Percentiles rank a stretch among this genome's conserved stretches.
Conservation (phyloP, 2,113 vertebrate genomes). For the Rhodinocichla rosea region DNA sequence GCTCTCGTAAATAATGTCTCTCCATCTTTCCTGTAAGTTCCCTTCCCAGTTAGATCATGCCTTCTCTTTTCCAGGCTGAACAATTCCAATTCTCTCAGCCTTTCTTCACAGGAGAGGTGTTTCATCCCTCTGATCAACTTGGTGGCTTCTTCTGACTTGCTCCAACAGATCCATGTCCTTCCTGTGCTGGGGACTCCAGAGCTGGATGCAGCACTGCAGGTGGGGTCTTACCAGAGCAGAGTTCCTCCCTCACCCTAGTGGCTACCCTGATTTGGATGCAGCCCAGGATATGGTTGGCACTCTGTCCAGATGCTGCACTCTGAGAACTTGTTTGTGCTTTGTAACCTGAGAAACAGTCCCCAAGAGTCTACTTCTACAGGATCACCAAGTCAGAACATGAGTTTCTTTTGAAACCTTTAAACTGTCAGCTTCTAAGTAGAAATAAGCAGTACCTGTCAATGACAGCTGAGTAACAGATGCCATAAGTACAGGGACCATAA, state of each 20-base stretch:
- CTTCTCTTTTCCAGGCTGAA: background rate
- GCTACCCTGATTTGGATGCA: background rate
- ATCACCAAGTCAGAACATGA: background rate
- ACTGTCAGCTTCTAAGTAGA: background rate
- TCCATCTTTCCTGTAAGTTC: background rate
- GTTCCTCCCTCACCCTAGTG: background rate
- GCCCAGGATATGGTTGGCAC: background rate
- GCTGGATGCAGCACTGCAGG: background rate
- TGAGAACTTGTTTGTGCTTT: background rate
- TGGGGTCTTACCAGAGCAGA: background rate
- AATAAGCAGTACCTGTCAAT: constrained; percentile 25
- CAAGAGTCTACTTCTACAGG: background rate
- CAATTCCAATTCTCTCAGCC: background rate
- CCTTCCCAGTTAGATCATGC: fast-evolving
- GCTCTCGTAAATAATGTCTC: background rate
- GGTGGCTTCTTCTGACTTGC: background rate
- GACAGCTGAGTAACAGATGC: background rate
- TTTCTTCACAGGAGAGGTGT: background rate
- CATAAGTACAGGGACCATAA: background rate
- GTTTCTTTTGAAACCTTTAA: constrained; percentile 7
- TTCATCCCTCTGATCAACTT: background rate
- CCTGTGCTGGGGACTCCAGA: too few relatives aligned
- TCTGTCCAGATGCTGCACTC: background rate
- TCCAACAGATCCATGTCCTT: background rate
- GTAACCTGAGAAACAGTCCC: background rate